Base-by-base conservation (phyloP, 2,113 vertebrate species). In the Dermatemys mawii region DNA sequence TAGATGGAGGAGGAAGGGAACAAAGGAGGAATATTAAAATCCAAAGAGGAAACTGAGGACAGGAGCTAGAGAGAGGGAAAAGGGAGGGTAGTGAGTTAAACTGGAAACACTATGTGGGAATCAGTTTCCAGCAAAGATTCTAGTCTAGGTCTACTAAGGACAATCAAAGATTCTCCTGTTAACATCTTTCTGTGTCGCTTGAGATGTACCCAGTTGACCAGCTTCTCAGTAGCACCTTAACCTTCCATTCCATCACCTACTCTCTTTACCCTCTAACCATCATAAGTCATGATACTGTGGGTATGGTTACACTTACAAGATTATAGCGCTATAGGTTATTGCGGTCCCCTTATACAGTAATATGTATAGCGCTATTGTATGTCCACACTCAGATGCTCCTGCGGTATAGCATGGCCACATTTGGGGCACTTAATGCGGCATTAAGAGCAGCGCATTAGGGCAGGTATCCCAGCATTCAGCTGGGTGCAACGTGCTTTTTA, bases 1-100 rank as follows among this genome's bases (percentile, higher is more conserved):
- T 16, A 35, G 84, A 95, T 86, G 92, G 87, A 88, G 70, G 79
- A 38, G 82, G 88, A 90, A 96, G 90, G 91, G 83, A 91, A 95
- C 27, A 92, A 95, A 79, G 2, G 2, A 50, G 70, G 91, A 84
- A 92, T 89, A 89, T 53, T 96, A 93, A 93, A 94, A 87, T 95
- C 83, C 76, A 87, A 91, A 88, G 92, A 81, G 70, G 81, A 88
- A 91, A 90, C 88, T 84, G 88, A 90, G 19, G 54, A 96, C 2
- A 2, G 84, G 67, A 83, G 55, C 89, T 50, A 14, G 22, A 7
- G 2, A 44, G 57, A 51, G 49, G 32, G 48, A 60, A 73, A n/a
- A 48, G 1, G 2, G 85, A 6, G 0, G 0, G 6, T 54, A 5
- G 80, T 19, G n/a, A 94, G 81, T 93, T 90, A 94, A 94, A 8